These are phyloP conservation scores for Camponotus floridanus DNA, from an alignment of 1,140 invertebrate genomes.

Conservation along the genomic window DNA sequence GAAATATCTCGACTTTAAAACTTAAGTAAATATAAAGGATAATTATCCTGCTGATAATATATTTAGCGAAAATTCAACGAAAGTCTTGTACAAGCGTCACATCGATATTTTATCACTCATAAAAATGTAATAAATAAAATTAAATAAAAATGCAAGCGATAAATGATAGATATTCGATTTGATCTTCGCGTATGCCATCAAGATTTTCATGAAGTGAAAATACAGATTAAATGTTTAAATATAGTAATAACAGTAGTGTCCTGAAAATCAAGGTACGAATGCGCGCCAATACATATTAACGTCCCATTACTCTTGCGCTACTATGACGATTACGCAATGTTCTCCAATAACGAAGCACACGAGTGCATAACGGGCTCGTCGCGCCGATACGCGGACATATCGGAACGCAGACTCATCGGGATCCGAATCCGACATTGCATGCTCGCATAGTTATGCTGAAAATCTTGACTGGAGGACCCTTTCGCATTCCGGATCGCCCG, in stretches of 20 bases:
- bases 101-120: background rate
- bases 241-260: background rate
- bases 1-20: background rate
- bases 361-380: slow-evolving; percentile 32
- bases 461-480: slow-evolving; percentile 77
- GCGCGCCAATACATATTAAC: slow-evolving; percentile 39
- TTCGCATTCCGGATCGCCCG: slow-evolving; percentile 74
- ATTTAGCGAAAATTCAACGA: background rate
- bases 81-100: background rate
- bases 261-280: background rate
- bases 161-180: background rate
- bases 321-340: slow-evolving; percentile 44
- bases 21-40: background rate
- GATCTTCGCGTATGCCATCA: background rate
- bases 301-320: slow-evolving; percentile 43
- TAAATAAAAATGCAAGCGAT: background rate
- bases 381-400: slow-evolving; percentile 38
- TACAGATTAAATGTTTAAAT: no score
- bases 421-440: slow-evolving; percentile 38
- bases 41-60: background rate
- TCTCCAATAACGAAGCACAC: slow-evolving; percentile 52
- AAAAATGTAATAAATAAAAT: no score
- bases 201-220: background rate
- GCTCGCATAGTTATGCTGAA: slow-evolving; percentile 69
- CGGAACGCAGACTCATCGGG: slow-evolving; percentile 49